Percentiles rank a stretch among this genome's conserved stretches.
Evolutionary conservation across 2,797 vertebrate genomes (phyloP).

Genomic region (Orestias chungarensis): DNA sequence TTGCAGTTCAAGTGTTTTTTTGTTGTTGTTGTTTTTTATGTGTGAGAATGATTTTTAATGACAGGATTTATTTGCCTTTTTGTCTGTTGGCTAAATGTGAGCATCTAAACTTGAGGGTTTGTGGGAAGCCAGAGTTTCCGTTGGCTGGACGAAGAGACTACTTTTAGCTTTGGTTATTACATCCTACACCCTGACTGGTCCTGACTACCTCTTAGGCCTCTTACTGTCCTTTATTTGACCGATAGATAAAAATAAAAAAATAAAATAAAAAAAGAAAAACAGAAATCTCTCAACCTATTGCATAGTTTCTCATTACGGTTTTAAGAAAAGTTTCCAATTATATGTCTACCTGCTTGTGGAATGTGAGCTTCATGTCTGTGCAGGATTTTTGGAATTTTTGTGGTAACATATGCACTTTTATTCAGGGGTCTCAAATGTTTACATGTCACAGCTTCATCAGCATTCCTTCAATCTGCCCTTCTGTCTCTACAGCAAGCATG

Average conservation of each 20-base stretch:
- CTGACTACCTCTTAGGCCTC: conserved; percentile 38
- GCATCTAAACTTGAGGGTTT: conserved; percentile 65
- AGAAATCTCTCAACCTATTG: conserved; percentile 53
- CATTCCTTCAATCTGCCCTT: neutral
- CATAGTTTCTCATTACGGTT: conserved; percentile 57
- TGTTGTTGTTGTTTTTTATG: conserved; percentile 54
- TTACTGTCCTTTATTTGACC: conserved; percentile 41
- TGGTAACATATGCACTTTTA: conserved; percentile 48
- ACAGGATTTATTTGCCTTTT: conserved; percentile 73
- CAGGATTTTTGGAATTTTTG: conserved; percentile 59
- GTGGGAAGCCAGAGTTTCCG: conserved; percentile 73
- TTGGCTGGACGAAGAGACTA: conserved; percentile 65
- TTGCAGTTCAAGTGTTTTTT: conserved; percentile 45
- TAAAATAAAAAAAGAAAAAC: conserved; percentile 53
- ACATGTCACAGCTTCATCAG: conserved; percentile 6
- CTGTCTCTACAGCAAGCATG: conserved; percentile 69
- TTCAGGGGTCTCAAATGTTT: conserved; percentile 38
- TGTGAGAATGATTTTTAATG: conserved; percentile 68
- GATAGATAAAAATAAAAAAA: conserved; percentile 55
- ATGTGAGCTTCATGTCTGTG: conserved; percentile 52
- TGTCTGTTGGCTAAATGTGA: conserved; percentile 67
- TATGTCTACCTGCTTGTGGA: conserved; percentile 57
- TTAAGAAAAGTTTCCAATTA: conserved; percentile 65
- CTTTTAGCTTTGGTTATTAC: conserved; percentile 71
- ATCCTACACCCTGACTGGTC: conserved; percentile 50